These are phyloP conservation scores for Andinoacara biseriatus DNA, from an alignment of 2,113 vertebrate genomes.

Conservation along the genomic window DNA sequence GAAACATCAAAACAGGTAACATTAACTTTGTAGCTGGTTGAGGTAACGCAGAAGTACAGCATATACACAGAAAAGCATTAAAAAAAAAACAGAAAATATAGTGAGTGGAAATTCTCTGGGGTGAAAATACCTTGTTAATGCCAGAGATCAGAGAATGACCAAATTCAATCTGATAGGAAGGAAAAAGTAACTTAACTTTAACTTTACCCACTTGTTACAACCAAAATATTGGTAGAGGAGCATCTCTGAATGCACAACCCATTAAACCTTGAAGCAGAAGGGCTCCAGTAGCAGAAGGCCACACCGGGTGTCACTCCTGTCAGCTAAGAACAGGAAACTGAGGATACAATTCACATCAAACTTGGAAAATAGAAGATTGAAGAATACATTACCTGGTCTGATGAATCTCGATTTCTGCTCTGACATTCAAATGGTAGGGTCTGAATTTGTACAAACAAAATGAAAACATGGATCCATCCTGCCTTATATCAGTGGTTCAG, in stretches of 20 bases:
- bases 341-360: background rate
- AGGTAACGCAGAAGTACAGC: background rate
- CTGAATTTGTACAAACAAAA: rapidly evolving
- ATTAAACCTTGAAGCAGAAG: background rate
- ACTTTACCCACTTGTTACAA: background rate
- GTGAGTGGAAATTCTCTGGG: background rate
- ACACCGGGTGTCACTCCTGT: background rate
- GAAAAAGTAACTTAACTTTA: background rate
- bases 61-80: background rate
- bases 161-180: no score
- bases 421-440: background rate
- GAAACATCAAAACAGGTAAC: background rate
- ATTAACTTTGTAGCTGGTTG: background rate
- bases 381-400: background rate
- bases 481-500: no score
- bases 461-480: no score
- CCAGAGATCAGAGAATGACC: background rate
- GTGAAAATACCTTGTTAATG: background rate
- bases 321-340: background rate
- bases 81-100: background rate
- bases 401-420: background rate
- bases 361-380: background rate
- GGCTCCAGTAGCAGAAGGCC: background rate
- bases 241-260: background rate
- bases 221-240: background rate